Evolutionary conservation across 1,140 invertebrate genomes (phyloP), one percentile per base, ranked within the genome.

Genomic region (Drosophila busckii): DNA sequence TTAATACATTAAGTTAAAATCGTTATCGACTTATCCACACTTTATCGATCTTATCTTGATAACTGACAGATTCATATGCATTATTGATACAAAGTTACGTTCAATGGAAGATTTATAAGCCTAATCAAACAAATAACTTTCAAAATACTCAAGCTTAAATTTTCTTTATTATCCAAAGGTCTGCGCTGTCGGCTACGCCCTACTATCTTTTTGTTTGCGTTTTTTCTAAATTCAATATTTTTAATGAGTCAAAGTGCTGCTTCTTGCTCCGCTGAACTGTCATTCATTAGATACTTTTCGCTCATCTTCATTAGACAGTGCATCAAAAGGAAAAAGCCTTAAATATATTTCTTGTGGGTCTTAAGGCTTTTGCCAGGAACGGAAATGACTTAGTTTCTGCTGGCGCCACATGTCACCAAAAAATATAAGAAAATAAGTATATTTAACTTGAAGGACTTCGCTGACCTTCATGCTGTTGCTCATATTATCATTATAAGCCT

Each of bases 401-500:
- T 66, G 71, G 66, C 70, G 66, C 71, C 71, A 78, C 61, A 82
- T 69, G 73, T 80, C 63, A 41, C 17, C 48, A 26, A 48, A 41
- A 48, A 16, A 8, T 1, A 5, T 20, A 10, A 6, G 12, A 17
- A 41, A 26, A 28, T 10, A 31, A 45, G 10, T 9, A 10, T 16
- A 20, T 12, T 26, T 20, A 63, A 54, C 71, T 78, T 76, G 61
- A 70, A 58, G 66, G 66, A 78, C 66, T 76, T 65, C 55, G 40
- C 26, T 78, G 80, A 84, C 80, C 80, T 84, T 84, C 80, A 58
- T 42, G 58, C 54, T 45, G 65, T 73, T 84, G 75, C 80, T 84
- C 80, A 84, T 84, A 84, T 84, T n/a, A n/a, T 84, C 70, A 82
- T 82, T 82, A 83, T 70, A 75, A 70, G 75, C 65, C 76, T 48